phyloP scores from a whole-genome alignment of 2,113 vertebrate species.

The Cyphomyrus plagiostoma region DNA sequence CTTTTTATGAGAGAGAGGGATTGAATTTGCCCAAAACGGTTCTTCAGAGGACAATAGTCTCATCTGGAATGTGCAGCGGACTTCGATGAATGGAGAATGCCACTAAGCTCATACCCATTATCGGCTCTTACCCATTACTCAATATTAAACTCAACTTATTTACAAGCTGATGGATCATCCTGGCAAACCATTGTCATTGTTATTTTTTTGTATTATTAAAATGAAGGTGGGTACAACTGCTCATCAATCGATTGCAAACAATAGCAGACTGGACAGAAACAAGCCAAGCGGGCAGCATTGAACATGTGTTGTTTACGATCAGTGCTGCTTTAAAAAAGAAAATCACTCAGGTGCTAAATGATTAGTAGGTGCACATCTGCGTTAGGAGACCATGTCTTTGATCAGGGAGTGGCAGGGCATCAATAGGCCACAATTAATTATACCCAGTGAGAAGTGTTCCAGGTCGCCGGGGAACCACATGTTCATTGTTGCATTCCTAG shows the following conservation, averaged over 20 bases:
- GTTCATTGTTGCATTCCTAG: neutral
- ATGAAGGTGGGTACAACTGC: neutral
- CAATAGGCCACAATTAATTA: neutral
- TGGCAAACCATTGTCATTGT: neutral
- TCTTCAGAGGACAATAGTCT: neutral
- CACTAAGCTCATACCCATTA: neutral
- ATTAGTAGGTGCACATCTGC: neutral
- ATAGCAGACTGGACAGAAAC: neutral
- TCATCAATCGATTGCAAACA: neutral
- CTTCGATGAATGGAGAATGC: neutral
- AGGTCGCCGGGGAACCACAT: neutral
- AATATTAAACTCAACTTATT: slow-evolving; percentile 1
- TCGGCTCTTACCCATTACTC: neutral
- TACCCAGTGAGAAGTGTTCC: neutral
- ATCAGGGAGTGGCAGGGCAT: neutral
- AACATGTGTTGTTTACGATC: neutral
- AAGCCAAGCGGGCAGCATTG: neutral
- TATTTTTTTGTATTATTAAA: neutral
- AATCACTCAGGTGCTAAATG: neutral
- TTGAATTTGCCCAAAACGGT: slow-evolving; percentile 2
- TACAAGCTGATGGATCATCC: slow-evolving; percentile 12
- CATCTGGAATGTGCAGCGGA: neutral
- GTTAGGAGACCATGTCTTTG: neutral
- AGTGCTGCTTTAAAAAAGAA: neutral
- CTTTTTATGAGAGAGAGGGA: neutral